These are phyloP conservation scores for Styela plicata DNA, from an alignment of 23 tunicate genomes.

Conservation along the genomic window DNA sequence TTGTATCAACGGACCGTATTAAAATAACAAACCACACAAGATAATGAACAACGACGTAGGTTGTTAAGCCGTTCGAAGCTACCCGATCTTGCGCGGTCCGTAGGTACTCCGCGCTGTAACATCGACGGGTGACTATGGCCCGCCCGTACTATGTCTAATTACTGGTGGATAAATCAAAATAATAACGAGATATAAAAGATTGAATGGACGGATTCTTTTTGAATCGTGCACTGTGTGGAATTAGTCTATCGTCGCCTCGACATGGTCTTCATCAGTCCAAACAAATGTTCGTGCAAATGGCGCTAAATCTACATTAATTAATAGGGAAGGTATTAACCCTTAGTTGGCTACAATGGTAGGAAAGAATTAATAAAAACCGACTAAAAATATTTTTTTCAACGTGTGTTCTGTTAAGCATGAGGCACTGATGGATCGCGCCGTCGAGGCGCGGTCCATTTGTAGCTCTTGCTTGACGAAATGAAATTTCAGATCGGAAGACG, in stretches of 20 bases:
- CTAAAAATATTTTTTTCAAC: too few relatives aligned
- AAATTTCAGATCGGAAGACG: too few relatives aligned
- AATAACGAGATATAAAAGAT: not conserved
- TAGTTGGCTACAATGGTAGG: too few relatives aligned
- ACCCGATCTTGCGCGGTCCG: too few relatives aligned
- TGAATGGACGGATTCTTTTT: not conserved
- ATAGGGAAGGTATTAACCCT: not conserved
- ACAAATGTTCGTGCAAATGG: slow-evolving; percentile 23
- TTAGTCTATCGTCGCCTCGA: slow-evolving; percentile 26
- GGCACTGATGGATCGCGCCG: too few relatives aligned
- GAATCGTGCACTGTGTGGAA: slow-evolving; percentile 19
- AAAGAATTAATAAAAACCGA: too few relatives aligned
- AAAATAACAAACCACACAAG: slow-evolving; percentile 21
- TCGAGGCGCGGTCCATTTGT: too few relatives aligned
- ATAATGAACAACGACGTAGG: slow-evolving; percentile 7
- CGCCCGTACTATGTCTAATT: not conserved
- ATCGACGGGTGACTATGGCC: too few relatives aligned
- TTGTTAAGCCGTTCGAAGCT: too few relatives aligned
- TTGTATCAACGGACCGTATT: slow-evolving; percentile 36
- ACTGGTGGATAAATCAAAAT: not conserved
- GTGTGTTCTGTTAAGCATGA: too few relatives aligned
- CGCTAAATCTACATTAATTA: slow-evolving; percentile 27
- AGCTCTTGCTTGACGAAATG: too few relatives aligned
- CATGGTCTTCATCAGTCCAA: slow-evolving; percentile 32
- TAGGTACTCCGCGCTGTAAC: too few relatives aligned